Evolutionary conservation across 1,140 invertebrate genomes (phyloP).

Genomic region (Drosophila eugracilis): DNA sequence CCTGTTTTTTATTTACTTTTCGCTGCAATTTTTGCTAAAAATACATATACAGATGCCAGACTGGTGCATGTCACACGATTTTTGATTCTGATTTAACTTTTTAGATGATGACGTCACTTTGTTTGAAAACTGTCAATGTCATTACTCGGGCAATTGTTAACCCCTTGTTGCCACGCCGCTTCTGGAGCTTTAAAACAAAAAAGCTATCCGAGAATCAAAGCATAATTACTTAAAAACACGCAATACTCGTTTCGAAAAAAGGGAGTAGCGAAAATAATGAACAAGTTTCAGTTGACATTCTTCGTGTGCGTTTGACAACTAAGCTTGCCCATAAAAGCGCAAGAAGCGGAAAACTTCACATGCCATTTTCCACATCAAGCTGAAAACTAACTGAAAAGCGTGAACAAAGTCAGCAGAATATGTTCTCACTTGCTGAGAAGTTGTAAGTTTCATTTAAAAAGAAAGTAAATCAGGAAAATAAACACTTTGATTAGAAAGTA

Average conservation of each 20-base stretch:
- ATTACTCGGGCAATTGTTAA: slow-evolving; percentile 43
- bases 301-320: slow-evolving; percentile 40
- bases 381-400: background rate
- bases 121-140: slow-evolving; percentile 42
- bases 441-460: too few species aligned
- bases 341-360: slow-evolving; percentile 15
- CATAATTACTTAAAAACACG: slow-evolving; percentile 50
- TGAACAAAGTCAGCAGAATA: background rate
- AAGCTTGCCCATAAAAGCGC: slow-evolving; percentile 16
- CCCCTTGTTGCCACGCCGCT: slow-evolving; percentile 28
- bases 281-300: slow-evolving; percentile 39
- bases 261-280: slow-evolving; percentile 31
- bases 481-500: too few species aligned
- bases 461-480: too few species aligned
- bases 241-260: slow-evolving; percentile 13
- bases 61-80: slow-evolving; percentile 25
- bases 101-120: slow-evolving; percentile 26
- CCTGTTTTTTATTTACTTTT: slow-evolving; percentile 2
- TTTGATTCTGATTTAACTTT: background rate
- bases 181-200: slow-evolving; percentile 22
- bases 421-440: background rate
- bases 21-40: slow-evolving; percentile 22
- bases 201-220: slow-evolving; percentile 26
- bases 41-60: background rate
- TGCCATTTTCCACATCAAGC: slow-evolving; percentile 7